A percentile compares a stretch with the other conserved stretches of the same genome.
phyloP scores from a whole-genome alignment of 1,140 invertebrate species.

The Camponotus floridanus region DNA sequence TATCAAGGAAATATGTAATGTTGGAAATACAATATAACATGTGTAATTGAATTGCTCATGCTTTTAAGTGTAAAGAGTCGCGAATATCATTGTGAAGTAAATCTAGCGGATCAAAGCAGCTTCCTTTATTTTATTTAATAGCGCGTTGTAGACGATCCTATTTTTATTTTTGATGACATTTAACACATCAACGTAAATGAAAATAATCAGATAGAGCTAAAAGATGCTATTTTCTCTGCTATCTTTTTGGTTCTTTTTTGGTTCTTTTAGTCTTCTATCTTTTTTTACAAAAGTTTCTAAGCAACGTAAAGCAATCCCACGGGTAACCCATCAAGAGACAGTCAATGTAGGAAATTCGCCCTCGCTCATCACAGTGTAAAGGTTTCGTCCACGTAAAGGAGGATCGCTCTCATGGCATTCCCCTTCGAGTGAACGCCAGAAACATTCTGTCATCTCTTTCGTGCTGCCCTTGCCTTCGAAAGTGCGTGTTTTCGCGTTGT shows the following conservation, averaged over 20 bases:
- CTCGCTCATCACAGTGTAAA: conserved; percentile 80
- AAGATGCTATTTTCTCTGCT: conserved; percentile 14
- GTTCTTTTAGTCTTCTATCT: no score
- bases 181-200: conserved; percentile 31
- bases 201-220: conserved; percentile 61
- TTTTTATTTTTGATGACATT: conserved; percentile 61
- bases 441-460: conserved; percentile 80
- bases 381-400: conserved; percentile 72
- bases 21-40: neutral
- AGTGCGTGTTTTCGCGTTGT: conserved; percentile 49
- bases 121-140: conserved; percentile 45
- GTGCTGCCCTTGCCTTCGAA: conserved; percentile 55
- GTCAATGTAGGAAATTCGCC: conserved; percentile 76
- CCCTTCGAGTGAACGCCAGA: conserved; percentile 71
- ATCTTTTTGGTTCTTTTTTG: neutral
- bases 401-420: conserved; percentile 1
- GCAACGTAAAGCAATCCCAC: conserved; percentile 75
- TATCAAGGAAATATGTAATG: neutral
- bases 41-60: neutral
- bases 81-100: neutral
- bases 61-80: neutral
- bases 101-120: conserved; percentile 6
- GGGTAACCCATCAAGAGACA: conserved; percentile 73
- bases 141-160: conserved; percentile 15
- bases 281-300: conserved; percentile 60